Evolutionary conservation across 1,140 invertebrate genomes (phyloP).

Genomic region (Hyphantria cunea): DNA sequence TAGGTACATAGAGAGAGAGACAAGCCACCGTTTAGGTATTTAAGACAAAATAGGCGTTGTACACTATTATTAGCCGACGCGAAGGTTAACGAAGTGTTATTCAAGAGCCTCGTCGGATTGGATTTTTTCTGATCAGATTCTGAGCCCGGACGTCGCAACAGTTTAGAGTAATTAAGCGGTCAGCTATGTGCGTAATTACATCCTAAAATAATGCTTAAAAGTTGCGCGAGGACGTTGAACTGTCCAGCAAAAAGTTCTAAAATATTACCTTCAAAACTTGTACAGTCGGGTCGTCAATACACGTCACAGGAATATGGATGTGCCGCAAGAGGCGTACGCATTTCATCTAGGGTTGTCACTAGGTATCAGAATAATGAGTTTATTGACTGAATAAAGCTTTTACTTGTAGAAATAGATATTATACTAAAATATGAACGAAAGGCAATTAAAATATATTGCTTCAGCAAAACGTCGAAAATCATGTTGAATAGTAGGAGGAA

Average conservation of each 20-base stretch:
- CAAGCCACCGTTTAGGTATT: slow-evolving; percentile 41
- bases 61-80: slow-evolving; percentile 51
- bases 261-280: slow-evolving; percentile 56
- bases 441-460: background rate
- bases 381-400: too few species aligned
- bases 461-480: too few species aligned
- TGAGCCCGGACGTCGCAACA: slow-evolving; percentile 51
- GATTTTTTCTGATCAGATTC: slow-evolving; percentile 49
- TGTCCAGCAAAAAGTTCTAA: slow-evolving; percentile 52
- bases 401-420: too few species aligned
- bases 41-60: slow-evolving; percentile 41
- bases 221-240: slow-evolving; percentile 55
- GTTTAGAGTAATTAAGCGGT: slow-evolving; percentile 76
- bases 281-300: slow-evolving; percentile 65
- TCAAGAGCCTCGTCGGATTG: slow-evolving; percentile 60
- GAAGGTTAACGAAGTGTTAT: slow-evolving; percentile 63
- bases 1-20: slow-evolving; percentile 51
- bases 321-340: slow-evolving; percentile 55
- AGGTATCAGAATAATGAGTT: too few species aligned
- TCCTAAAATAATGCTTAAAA: slow-evolving; percentile 63
- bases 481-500: background rate
- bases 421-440: background rate
- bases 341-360: slow-evolving; percentile 21
- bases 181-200: slow-evolving; percentile 71
- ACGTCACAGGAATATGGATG: slow-evolving; percentile 77